Evolutionary conservation across 1,140 invertebrate species (phyloP).

Genomic region (Oryctes rhinoceros): DNA sequence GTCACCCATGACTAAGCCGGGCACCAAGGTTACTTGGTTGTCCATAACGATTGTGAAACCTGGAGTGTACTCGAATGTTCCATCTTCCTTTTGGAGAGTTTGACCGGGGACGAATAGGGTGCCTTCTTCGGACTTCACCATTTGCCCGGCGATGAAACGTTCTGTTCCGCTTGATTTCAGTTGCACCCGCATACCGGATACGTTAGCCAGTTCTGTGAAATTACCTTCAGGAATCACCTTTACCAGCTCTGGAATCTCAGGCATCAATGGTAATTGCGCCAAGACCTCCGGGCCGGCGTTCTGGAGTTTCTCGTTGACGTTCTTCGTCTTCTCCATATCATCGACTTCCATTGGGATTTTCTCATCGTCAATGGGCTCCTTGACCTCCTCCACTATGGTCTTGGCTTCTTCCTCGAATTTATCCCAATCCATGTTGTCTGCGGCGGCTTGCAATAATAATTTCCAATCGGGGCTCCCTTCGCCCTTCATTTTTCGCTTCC

Average conservation of each 20-base stretch:
- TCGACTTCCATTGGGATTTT: constrained; percentile 62
- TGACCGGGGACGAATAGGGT: constrained; percentile 77
- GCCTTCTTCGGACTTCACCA: constrained; percentile 72
- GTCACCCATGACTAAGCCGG: constrained; percentile 61
- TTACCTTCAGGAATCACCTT: constrained; percentile 70
- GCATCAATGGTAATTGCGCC: constrained; percentile 67
- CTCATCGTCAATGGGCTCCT: constrained; percentile 56
- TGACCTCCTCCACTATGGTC: constrained; percentile 55
- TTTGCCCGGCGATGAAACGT: constrained; percentile 67
- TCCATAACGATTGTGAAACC: constrained; percentile 76
- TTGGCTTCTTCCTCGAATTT: constrained; percentile 62
- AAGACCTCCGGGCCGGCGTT: constrained; percentile 63
- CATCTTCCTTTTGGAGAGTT: constrained; percentile 71
- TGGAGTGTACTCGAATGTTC: constrained; percentile 71
- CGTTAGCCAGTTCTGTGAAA: constrained; percentile 66
- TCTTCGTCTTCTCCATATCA: constrained; percentile 66
- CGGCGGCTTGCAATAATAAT: constrained; percentile 52
- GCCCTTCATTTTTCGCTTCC: constrained; percentile 61
- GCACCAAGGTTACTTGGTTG: constrained; percentile 71
- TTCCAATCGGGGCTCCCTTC: constrained; percentile 57
- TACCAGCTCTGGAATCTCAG: constrained; percentile 70
- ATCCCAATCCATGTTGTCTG: constrained; percentile 58
- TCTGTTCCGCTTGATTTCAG: constrained; percentile 66
- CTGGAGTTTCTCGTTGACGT: constrained; percentile 66
- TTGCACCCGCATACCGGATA: constrained; percentile 72